Base-by-base conservation (phyloP, 2,113 vertebrate genomes). In the Struthio camelus region DNA sequence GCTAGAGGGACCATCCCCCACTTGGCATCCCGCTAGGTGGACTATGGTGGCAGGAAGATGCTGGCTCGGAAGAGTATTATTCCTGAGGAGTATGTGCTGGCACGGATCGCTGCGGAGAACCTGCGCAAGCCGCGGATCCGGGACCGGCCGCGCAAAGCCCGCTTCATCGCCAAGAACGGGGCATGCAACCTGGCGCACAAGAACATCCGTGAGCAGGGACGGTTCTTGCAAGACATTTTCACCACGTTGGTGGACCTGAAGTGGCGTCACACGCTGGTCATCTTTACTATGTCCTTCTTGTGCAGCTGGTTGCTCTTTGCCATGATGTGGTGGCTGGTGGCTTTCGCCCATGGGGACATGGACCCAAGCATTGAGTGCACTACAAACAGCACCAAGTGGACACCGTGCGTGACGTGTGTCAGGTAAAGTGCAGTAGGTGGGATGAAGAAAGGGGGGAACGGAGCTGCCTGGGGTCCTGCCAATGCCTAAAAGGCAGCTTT, bases 221-320 rank as follows among this genome's bases (percentile, higher is more conserved):
- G 99, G 11, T 99, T 99, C 97, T 98, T 99, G 69, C 99, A 99
- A 95, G 99, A 99, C 96, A 99, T 99, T 34, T 99, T 99, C 98
- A 99, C 99, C 96, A 99, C 99, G 73, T 96, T 99, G 94, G 99
- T 99, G 93, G 99, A 99, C 97, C 98, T 99, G 17, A 99, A 99
- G 70, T 99, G 99, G 99, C 99, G 99, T 90, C 99, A 99, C 97
- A 99, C 99, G 0, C 96, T 99, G 90, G 99, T 99, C 96, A 99
- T 99, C 98, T 99, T 99, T 82, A 99, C 99, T 85, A 99, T 99
- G 97, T 99, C 99, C 56, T 99, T 99, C 96, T 98, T 99, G 94
- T 99, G 99, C 98, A 99, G 99, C 96, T 99, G 99, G 99, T 97
- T 99, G 80, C 99, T 99, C 79, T 99, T 99, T 53, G 99, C 99